These are phyloP conservation scores for Drosophila buzzatii DNA, from an alignment of 2,888 invertebrate genomes.

Conservation along the genomic window DNA sequence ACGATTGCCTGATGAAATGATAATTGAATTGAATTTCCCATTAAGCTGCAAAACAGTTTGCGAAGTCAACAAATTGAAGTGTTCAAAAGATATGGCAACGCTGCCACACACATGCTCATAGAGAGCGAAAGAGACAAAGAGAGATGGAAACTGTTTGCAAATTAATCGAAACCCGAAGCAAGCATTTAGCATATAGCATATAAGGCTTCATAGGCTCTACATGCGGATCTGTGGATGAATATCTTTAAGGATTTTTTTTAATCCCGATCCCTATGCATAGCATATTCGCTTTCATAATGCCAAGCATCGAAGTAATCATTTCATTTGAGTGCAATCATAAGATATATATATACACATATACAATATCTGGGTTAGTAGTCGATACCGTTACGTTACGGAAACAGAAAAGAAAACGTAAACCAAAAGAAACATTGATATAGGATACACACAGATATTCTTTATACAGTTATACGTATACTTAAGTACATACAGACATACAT, in stretches of 20 bases:
- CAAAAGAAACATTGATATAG: neutral
- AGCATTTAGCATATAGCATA: constrained; percentile 1
- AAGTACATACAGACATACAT: constrained; percentile 30
- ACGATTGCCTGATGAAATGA: constrained; percentile 36
- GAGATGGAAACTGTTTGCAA: neutral
- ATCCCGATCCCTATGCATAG: neutral
- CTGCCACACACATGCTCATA: neutral
- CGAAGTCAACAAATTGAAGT: neutral
- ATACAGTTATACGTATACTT: constrained; percentile 36
- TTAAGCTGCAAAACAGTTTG: constrained; percentile 10
- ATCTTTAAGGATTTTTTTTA: neutral
- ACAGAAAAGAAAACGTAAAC: neutral
- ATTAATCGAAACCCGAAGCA: neutral
- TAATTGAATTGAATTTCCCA: neutral
- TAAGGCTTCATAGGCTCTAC: neutral
- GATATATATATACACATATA: neutral
- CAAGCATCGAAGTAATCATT: neutral
- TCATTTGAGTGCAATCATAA: neutral
- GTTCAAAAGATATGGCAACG: neutral
- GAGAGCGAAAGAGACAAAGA: neutral
- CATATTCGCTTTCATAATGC: neutral
- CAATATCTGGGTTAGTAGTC: constrained; percentile 4
- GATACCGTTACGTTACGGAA: constrained; percentile 1
- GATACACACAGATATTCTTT: constrained; percentile 8
- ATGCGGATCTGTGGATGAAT: neutral